Conservation (phyloP, 2,113 vertebrate genomes). For the Sinosuthora webbiana region DNA sequence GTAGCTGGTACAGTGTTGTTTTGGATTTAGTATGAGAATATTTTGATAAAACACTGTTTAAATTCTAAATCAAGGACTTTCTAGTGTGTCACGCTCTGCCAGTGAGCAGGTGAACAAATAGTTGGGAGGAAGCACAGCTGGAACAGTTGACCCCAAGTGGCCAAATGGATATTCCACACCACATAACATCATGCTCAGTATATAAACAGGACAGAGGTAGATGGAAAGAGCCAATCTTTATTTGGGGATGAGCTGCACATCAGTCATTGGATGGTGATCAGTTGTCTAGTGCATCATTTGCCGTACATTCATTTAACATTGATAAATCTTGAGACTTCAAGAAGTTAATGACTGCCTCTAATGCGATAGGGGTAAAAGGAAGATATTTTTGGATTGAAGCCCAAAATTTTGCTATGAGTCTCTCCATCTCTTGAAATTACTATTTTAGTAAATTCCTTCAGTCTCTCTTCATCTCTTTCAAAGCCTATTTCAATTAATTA, state of each 20-base stretch:
- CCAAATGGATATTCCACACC: background rate
- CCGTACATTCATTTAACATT: background rate
- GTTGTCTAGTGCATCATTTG: background rate
- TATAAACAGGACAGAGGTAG: background rate
- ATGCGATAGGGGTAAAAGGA: background rate
- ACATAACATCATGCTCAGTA: background rate
- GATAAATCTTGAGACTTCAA: background rate
- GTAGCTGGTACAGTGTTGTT: background rate
- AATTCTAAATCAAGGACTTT: background rate
- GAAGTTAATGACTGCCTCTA: background rate
- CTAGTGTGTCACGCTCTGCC: background rate
- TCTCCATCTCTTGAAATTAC: background rate
- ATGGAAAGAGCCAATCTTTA: rapidly evolving
- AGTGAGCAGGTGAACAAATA: background rate
- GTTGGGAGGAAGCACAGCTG: background rate
- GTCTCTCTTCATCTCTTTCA: background rate
- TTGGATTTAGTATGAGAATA: background rate
- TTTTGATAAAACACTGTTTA: background rate
- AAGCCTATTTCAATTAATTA: background rate
- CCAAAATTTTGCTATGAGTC: background rate
- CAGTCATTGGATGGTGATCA: background rate
- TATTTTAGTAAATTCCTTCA: background rate
- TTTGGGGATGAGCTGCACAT: background rate
- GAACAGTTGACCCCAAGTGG: background rate
- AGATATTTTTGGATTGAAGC: background rate